Evolutionary conservation across 2,797 vertebrate genomes (phyloP).

Genomic region (Alectoris magna): DNA sequence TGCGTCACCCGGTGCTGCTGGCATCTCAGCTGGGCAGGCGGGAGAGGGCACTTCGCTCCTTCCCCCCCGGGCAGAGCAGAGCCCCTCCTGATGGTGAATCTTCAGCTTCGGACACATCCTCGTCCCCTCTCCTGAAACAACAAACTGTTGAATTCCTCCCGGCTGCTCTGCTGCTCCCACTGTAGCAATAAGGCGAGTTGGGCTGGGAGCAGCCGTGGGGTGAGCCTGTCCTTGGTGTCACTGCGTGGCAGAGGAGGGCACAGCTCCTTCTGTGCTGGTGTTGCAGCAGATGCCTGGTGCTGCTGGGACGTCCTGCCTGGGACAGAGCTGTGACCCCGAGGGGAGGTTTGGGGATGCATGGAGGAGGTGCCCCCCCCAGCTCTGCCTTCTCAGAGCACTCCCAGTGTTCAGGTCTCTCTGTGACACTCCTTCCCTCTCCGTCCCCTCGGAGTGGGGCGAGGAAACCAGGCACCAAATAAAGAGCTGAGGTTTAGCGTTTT

Average conservation of each 20-base stretch:
- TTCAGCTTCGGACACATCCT: constrained; percentile 5
- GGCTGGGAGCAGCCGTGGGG: background rate
- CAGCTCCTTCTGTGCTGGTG: background rate
- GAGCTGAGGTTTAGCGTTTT: constrained; percentile 78
- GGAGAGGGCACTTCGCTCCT: constrained; percentile 28
- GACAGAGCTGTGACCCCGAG: background rate
- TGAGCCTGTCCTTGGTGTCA: fast-evolving
- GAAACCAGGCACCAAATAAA: constrained; percentile 54
- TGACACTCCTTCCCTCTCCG: background rate
- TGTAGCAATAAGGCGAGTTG: constrained; percentile 74
- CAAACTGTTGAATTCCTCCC: background rate
- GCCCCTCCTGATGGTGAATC: background rate
- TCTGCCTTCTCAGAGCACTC: background rate
- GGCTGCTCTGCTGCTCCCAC: constrained; percentile 42
- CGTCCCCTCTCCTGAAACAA: background rate
- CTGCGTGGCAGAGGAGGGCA: constrained; percentile 2
- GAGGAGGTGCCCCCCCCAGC: background rate
- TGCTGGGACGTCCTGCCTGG: background rate
- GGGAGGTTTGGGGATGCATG: background rate
- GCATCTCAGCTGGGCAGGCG: background rate
- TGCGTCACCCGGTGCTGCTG: background rate
- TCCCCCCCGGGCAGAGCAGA: background rate
- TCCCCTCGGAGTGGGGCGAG: background rate
- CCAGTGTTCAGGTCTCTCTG: background rate
- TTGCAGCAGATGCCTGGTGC: background rate